Percentiles rank a stretch among this genome's conserved stretches.
Conservation (phyloP, 2,888 invertebrate species). For the Eristalis pertinax region DNA sequence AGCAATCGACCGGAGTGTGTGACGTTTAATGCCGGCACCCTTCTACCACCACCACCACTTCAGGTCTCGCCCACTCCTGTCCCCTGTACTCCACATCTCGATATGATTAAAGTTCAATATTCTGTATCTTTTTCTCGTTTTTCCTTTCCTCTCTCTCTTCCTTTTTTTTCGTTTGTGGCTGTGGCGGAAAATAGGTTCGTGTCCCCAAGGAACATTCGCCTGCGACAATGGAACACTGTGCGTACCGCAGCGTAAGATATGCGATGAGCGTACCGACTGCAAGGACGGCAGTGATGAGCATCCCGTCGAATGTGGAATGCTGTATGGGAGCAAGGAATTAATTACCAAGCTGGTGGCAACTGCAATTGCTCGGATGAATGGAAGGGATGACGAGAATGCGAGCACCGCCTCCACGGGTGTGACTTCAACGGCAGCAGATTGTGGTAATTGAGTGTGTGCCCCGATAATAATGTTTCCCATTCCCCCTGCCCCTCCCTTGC, state of each 20-base stretch:
- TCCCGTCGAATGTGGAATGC: conserved; percentile 80
- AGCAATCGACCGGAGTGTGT: conserved; percentile 26
- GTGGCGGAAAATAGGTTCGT: conserved; percentile 80
- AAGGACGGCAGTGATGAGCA: conserved; percentile 82
- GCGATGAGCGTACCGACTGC: conserved; percentile 82
- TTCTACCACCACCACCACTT: background rate
- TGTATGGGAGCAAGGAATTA: conserved; percentile 80
- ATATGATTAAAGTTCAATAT: conserved; percentile 69
- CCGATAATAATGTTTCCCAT: conserved; percentile 42
- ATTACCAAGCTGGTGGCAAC: conserved; percentile 78
- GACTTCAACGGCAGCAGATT: conserved; percentile 59
- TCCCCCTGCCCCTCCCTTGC: conserved; percentile 39
- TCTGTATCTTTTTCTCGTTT: conserved; percentile 38
- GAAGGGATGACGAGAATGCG: conserved; percentile 32
- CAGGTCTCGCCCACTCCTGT: background rate
- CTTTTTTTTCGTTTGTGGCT: conserved; percentile 41
- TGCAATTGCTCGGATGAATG: conserved; percentile 75
- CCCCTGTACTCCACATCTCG: conserved; percentile 30
- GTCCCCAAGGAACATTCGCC: conserved; percentile 83
- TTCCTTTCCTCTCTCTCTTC: conserved; percentile 4
- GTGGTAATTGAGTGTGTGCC: conserved; percentile 73
- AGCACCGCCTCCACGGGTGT: background rate
- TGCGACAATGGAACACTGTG: conserved; percentile 83
- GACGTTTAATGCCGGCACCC: conserved; percentile 6
- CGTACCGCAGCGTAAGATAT: conserved; percentile 83